These are phyloP conservation scores for Ophonus ardosiacus DNA, from an alignment of 2,888 invertebrate species.

Conservation along the genomic window DNA sequence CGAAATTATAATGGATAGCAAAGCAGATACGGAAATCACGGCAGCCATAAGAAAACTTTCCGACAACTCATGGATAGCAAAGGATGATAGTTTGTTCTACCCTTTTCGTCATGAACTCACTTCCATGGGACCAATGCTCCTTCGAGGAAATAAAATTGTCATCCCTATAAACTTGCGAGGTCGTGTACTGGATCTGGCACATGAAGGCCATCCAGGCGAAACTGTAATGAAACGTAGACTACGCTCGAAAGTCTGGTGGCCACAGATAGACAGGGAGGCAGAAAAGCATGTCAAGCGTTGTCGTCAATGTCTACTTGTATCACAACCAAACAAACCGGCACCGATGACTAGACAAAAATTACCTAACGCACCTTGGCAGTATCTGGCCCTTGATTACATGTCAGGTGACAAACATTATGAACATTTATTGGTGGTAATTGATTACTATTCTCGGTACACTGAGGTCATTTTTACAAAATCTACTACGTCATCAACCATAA, in stretches of 20 bases:
- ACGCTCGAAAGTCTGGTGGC: constrained; percentile 63
- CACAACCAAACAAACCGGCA: constrained; percentile 57
- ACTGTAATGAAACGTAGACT: too few relatives aligned
- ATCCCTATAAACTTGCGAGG: constrained; percentile 47
- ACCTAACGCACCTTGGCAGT: too few relatives aligned
- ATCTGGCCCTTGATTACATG: constrained; percentile 63
- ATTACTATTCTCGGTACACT: constrained; percentile 66
- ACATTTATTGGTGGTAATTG: constrained; percentile 65
- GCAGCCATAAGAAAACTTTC: neutral
- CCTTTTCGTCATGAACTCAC: constrained; percentile 60
- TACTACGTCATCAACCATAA: constrained; percentile 1
- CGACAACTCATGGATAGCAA: constrained; percentile 55
- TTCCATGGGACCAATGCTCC: neutral
- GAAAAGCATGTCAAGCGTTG: constrained; percentile 65
- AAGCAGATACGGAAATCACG: neutral
- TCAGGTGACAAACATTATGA: constrained; percentile 56
- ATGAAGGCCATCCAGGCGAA: too few relatives aligned
- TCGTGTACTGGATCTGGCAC: neutral
- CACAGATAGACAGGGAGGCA: constrained; percentile 65
- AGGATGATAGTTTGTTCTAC: constrained; percentile 68
- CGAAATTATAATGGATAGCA: neutral
- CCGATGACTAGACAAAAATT: constrained; percentile 45
- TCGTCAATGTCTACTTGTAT: constrained; percentile 66
- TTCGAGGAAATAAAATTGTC: constrained; percentile 47
- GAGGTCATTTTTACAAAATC: neutral